These are phyloP conservation scores for Aradophagus sp. DNA, from an alignment of 1,140 invertebrate species.

Conservation along the genomic window DNA sequence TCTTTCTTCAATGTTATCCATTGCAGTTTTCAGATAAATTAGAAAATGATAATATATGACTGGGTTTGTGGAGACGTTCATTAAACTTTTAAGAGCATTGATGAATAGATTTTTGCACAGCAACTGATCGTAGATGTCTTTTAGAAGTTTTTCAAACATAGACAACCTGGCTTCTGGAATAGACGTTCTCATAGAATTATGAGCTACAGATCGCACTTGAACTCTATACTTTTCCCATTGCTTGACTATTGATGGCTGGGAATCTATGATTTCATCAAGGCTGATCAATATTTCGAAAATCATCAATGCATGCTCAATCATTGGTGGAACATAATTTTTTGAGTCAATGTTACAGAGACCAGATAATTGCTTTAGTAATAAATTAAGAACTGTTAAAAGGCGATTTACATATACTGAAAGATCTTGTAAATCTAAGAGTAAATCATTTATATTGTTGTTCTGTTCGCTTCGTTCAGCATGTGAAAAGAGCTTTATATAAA, in stretches of 20 bases:
- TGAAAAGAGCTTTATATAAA: conserved; percentile 78
- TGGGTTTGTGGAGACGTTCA: conserved; percentile 81
- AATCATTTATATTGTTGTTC: conserved; percentile 60
- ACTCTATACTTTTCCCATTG: conserved; percentile 83
- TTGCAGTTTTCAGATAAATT: conserved; percentile 80
- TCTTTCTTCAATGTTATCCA: conserved; percentile 80
- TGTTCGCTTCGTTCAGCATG: conserved; percentile 78
- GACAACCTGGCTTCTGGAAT: conserved; percentile 77
- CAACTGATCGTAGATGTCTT: conserved; percentile 77
- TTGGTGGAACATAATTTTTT: conserved; percentile 67
- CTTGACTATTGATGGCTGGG: conserved; percentile 78
- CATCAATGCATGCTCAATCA: conserved; percentile 79
- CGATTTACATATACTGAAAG: conserved; percentile 74
- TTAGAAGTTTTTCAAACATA: conserved; percentile 81
- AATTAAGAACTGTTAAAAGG: conserved; percentile 61
- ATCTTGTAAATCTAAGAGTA: conserved; percentile 68
- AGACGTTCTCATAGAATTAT: conserved; percentile 80
- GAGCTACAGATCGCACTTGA: conserved; percentile 80
- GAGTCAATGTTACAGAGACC: conserved; percentile 58
- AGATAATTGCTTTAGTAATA: conserved; percentile 66
- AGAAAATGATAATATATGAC: conserved; percentile 82
- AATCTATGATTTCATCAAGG: conserved; percentile 82
- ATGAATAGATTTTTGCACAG: conserved; percentile 68
- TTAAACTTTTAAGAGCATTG: conserved; percentile 78
- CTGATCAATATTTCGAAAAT: conserved; percentile 81